A percentile compares a stretch with the other conserved stretches of the same genome.
Conservation (phyloP, 2,797 vertebrate species). For the Scomberomorus guttatus region DNA sequence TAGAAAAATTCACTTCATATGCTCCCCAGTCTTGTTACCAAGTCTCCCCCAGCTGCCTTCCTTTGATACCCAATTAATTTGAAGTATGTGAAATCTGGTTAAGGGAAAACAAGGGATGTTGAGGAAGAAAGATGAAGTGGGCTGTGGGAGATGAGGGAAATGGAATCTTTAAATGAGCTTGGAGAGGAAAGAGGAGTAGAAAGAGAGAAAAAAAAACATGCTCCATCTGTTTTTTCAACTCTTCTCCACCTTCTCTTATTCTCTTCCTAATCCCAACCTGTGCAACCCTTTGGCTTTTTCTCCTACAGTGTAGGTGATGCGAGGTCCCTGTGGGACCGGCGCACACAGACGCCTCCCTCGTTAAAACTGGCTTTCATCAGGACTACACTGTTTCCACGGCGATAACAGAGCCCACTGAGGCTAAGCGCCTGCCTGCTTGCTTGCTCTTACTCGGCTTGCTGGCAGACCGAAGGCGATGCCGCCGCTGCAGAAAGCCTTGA, state of each 20-base stretch:
- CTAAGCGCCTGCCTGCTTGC: conserved; percentile 35
- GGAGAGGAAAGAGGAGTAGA: conserved; percentile 13
- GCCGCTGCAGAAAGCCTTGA: conserved; percentile 30
- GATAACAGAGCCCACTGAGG: conserved; percentile 64
- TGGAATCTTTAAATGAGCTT: conserved; percentile 48
- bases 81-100: conserved; percentile 45
- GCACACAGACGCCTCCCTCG: conserved; percentile 32
- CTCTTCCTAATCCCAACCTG: conserved; percentile 37
- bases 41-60: conserved; percentile 1
- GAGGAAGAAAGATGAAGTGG: conserved; percentile 25
- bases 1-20: conserved; percentile 9
- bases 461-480: conserved; percentile 32
- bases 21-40: conserved; percentile 3
- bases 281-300: conserved; percentile 37
- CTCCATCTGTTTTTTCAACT: conserved; percentile 26
- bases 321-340: conserved; percentile 44
- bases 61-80: conserved; percentile 49
- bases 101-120: conserved; percentile 7
- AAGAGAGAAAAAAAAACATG: not conserved
- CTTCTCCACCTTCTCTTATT: conserved; percentile 25
- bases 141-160: conserved; percentile 14
- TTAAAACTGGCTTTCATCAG: conserved; percentile 70
- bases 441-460: conserved; percentile 24
- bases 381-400: conserved; percentile 58
- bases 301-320: conserved; percentile 47